Base-by-base conservation (phyloP, 2,797 vertebrate genomes). In the Lycodopsis pacificus region DNA sequence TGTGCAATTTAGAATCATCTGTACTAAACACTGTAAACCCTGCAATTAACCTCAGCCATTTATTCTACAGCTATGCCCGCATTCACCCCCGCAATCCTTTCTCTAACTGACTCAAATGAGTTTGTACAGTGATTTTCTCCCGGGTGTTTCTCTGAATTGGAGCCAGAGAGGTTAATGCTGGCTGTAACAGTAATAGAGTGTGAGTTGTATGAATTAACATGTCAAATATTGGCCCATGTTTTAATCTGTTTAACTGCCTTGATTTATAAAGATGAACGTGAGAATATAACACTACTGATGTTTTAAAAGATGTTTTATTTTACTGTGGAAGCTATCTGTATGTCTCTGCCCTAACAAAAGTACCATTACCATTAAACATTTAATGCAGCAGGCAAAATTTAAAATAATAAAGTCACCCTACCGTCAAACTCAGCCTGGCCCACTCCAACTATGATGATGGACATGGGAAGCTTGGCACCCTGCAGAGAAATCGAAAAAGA, bases 341-440 rank as follows among this genome's bases (percentile, higher is more conserved):
- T 70, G 8, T 46, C 11, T 2, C 19, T 64, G 27, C 27, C 2
- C 38, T 32, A 32, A 32, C 19, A 38, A 38, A 58, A 67, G 57
- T 1, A 49, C 3, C 4, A 13, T 25, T 25, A 25, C 25, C 25
- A 25, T 25, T 25, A 11, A 30, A 40, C 14, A 68, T 38, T 25
- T 57, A 27, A 38, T 68, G 30, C 17, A 77, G 42, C 25, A 40
- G 11, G 66, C 20, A 9, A 56, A 66, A 30, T 30, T 4, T 4
- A 30, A 30, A 30, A 27, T 3, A 3, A 32, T 30, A 4, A 72
- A 38, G 12, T 46, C 25, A 70, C 44, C 90, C 80, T 95, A 99
- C 98, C 98, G 1, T 99, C 98, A 20, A 99, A 99, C 89, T 98
- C 98, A 0, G 97, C 98, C 88, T 97, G 97, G 80, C 98, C 98